phyloP scores from a whole-genome alignment of 1,140 invertebrate species.

The Zaprionus ornatus region DNA sequence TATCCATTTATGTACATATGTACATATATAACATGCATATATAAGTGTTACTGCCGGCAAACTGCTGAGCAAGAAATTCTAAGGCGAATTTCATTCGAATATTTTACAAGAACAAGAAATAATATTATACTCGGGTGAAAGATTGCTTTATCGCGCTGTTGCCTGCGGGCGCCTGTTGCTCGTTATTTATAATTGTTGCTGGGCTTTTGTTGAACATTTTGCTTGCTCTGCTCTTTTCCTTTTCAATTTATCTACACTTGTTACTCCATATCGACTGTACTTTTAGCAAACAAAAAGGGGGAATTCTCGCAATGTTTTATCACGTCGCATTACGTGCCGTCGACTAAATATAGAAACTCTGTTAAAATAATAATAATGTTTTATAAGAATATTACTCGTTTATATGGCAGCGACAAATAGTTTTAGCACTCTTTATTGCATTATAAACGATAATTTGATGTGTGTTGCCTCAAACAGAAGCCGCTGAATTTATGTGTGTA shows the following conservation, averaged over 20 bases:
- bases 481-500: not conserved
- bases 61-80: not conserved
- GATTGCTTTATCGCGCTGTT: constrained; percentile 19
- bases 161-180: constrained; percentile 31
- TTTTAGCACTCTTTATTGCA: constrained; percentile 22
- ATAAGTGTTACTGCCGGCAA: not conserved
- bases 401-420: constrained; percentile 1
- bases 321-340: not conserved
- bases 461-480: constrained; percentile 12
- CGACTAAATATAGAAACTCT: constrained; percentile 7
- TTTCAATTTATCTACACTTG: constrained; percentile 10
- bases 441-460: constrained; percentile 11
- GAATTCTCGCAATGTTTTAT: not conserved
- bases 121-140: not conserved
- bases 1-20: constrained; percentile 12
- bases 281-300: not conserved
- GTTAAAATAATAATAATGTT: constrained; percentile 5
- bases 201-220: not conserved
- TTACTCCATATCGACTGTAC: not conserved
- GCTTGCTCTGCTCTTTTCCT: not conserved
- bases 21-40: constrained; percentile 9
- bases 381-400: not conserved
- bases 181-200: constrained; percentile 10
- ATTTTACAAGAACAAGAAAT: not conserved
- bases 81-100: not conserved